Conservation (phyloP, 1,140 invertebrate species). For the Gryon sp. region DNA sequence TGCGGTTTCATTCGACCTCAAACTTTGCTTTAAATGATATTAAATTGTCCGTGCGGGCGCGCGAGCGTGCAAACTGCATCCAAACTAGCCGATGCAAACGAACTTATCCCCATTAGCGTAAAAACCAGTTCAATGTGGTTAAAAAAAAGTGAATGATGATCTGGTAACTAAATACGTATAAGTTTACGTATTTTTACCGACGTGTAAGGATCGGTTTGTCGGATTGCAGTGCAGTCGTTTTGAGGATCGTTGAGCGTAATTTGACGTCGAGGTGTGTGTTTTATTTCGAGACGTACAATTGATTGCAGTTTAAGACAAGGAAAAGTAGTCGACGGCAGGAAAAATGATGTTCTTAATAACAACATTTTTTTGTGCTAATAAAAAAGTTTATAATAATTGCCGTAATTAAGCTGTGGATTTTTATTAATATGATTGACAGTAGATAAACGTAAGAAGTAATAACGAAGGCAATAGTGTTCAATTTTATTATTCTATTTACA, state of each 20-base stretch:
- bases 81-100: slow-evolving; percentile 46
- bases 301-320: slow-evolving; percentile 9
- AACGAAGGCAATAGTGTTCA: too few species aligned
- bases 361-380: not conserved
- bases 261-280: slow-evolving; percentile 36
- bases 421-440: too few species aligned
- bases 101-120: slow-evolving; percentile 39
- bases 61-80: slow-evolving; percentile 35
- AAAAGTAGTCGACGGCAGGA: too few species aligned
- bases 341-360: too few species aligned
- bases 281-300: slow-evolving; percentile 39
- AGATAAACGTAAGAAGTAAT: too few species aligned
- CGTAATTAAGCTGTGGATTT: too few species aligned
- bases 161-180: slow-evolving; percentile 49
- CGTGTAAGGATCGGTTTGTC: slow-evolving; percentile 27
- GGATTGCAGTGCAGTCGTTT: slow-evolving; percentile 41
- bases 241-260: slow-evolving; percentile 36
- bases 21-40: slow-evolving; percentile 66
- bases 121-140: slow-evolving; percentile 43
- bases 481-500: too few species aligned
- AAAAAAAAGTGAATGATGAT: slow-evolving; percentile 50
- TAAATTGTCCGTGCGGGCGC: slow-evolving; percentile 64
- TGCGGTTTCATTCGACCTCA: slow-evolving; percentile 65
- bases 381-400: too few species aligned
- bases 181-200: slow-evolving; percentile 32